These are phyloP conservation scores for Sipha maydis DNA, from an alignment of 2,888 invertebrate genomes.

Conservation along the genomic window DNA sequence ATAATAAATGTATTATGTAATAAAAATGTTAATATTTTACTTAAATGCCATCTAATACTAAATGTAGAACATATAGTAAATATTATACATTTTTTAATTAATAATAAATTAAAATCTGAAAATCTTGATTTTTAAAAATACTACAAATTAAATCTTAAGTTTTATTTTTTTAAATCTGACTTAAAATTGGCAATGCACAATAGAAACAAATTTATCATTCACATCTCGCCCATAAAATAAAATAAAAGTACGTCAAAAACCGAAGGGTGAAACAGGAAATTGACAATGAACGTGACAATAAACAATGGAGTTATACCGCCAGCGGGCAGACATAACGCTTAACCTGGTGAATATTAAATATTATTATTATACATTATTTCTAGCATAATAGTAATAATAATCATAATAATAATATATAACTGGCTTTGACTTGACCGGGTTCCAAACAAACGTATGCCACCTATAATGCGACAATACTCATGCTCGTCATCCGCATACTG, in stretches of 20 bases:
- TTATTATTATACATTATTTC: conserved; percentile 60
- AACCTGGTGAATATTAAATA: conserved; percentile 61
- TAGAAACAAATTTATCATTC: conserved; percentile 55
- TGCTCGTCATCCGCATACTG: conserved; percentile 54
- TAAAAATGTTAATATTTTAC: no score
- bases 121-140: not conserved
- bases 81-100: no score
- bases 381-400: conserved; percentile 51
- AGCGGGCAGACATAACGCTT: conserved; percentile 54
- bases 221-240: conserved; percentile 51
- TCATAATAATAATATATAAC: conserved; percentile 33
- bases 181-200: conserved; percentile 52
- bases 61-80: no score
- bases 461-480: conserved; percentile 62
- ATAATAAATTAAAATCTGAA: no score
- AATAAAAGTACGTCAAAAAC: conserved; percentile 60
- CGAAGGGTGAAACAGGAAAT: conserved; percentile 62
- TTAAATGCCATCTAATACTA: no score
- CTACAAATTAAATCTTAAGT: conserved; percentile 17
- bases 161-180: conserved; percentile 26
- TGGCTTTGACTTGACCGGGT: conserved; percentile 57
- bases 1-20: no score
- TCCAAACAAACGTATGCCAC: conserved; percentile 55
- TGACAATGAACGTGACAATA: conserved; percentile 62
- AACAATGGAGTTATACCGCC: conserved; percentile 55